These are phyloP conservation scores for Typhlichthys eigenmanni DNA, from an alignment of 2,797 vertebrate genomes.

Conservation along the genomic window DNA sequence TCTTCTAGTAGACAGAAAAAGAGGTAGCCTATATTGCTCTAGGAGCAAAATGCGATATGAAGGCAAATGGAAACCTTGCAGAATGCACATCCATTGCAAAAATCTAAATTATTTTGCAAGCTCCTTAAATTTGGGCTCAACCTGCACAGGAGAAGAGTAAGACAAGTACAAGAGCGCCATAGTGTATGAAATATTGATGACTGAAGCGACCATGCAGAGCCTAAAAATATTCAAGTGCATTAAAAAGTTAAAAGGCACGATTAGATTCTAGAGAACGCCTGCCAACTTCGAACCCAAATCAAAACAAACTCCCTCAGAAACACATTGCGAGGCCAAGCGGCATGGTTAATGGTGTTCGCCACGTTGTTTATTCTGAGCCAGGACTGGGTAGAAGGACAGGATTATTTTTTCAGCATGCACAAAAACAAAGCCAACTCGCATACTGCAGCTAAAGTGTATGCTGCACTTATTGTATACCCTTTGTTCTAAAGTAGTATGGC, in stretches of 20 bases:
- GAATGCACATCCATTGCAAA: neutral
- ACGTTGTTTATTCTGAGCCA: too few relatives aligned
- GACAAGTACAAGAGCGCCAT: slow-evolving; percentile 28
- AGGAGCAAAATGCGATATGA: slow-evolving; percentile 5
- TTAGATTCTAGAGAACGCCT: neutral
- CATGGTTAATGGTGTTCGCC: too few relatives aligned
- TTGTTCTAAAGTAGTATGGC: too few relatives aligned
- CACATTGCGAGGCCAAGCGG: too few relatives aligned
- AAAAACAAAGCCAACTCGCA: too few relatives aligned
- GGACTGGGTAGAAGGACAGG: too few relatives aligned
- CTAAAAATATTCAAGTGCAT: slow-evolving; percentile 45
- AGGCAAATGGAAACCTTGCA: slow-evolving; percentile 12
- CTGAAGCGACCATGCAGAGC: slow-evolving; percentile 38
- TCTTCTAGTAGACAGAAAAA: slow-evolving; percentile 44
- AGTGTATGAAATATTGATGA: slow-evolving; percentile 55
- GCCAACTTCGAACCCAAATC: too few relatives aligned
- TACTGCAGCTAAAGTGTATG: too few relatives aligned
- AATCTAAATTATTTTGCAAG: slow-evolving; percentile 21
- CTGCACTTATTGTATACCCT: too few relatives aligned
- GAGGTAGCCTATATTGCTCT: slow-evolving; percentile 19
- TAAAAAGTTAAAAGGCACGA: slow-evolving; percentile 19
- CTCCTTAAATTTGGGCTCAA: slow-evolving; percentile 25
- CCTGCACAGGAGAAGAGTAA: neutral
- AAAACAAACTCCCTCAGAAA: too few relatives aligned
- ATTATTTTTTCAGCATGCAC: too few relatives aligned